phyloP scores from a whole-genome alignment of 2,888 invertebrate genomes.

The Nebria salina region DNA sequence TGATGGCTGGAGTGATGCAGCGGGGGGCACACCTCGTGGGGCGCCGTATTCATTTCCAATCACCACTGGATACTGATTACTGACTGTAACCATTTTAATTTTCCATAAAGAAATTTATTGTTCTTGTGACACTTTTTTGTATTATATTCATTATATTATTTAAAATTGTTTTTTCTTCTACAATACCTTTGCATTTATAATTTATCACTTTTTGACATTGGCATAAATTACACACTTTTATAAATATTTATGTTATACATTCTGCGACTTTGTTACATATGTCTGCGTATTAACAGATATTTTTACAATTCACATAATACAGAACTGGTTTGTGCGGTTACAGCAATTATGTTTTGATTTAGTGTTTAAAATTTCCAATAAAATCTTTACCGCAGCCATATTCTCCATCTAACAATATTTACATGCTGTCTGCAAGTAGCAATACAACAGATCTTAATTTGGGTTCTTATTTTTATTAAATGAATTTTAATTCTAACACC shows the following conservation, averaged over 20 bases:
- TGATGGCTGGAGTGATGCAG: conserved; percentile 52
- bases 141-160: conserved; percentile 31
- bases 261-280: not conserved
- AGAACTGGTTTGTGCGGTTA: not conserved
- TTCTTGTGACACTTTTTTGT: conserved; percentile 56
- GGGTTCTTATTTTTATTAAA: too few relatives aligned
- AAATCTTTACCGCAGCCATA: not conserved
- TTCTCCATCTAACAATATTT: not conserved
- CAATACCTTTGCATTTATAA: conserved; percentile 5
- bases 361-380: not conserved
- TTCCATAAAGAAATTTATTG: conserved; percentile 61
- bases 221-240: not conserved
- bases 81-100: conserved; percentile 61
- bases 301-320: not conserved
- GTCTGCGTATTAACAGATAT: not conserved
- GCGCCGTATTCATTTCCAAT: conserved; percentile 63
- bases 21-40: conserved; percentile 59
- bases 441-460: not conserved
- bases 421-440: not conserved
- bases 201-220: conserved; percentile 1
- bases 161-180: conserved; percentile 24
- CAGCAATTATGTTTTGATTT: conserved; percentile 1
- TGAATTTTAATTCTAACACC: too few relatives aligned
- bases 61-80: conserved; percentile 63
- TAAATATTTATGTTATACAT: not conserved